Evolutionary conservation across 2,797 vertebrate species (phyloP), one percentile per base, ranked within the genome.

Genomic region (Euthynnus affinis): DNA sequence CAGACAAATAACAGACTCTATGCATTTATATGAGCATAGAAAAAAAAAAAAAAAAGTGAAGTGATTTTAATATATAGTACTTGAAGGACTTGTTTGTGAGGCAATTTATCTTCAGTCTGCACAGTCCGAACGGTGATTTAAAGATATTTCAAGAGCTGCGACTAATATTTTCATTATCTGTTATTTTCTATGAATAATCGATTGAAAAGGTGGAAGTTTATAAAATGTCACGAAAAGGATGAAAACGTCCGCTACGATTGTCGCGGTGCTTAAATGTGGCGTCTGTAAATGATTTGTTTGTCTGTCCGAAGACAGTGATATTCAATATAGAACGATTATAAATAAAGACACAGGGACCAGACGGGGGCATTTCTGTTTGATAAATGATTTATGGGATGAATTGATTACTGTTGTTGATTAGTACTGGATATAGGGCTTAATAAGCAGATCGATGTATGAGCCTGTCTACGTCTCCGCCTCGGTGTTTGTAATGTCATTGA

Each of bases 401-500:
- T 15, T 55, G 68, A 29, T 48, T 48, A 29, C 4, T 25, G 34
- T 42, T 32, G 17, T 32, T 57, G 10, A 60, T 46, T 18, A 49
- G 46, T 3, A 0, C 9, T 6, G 6, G 23, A 69, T 44, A 53
- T 44, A 25, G 34, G n/a, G 48, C 15, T 20, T 17, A 52, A 69
- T 17, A 55, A 52, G 74, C 0, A 3, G 52, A 58, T 1, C 12
- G 73, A 42, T 7, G 66, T n/a, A 0, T 12, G 23, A 79, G 73
- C 72, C 25, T 44, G 52, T 68, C 61, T 66, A 6, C 61, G 59
- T 20, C 66, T 69, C 53, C 22, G 14, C 65, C 74, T 70, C 48
- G 0, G 52, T 42, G 63, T 20, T 82, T 48, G 44, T 84, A 27
- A 76, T 86, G 89, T 85, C 76, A 85, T 44, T 13, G 74, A 58